Base-by-base conservation (phyloP, 2,888 invertebrate genomes). In the Aspidiotus destructor region DNA sequence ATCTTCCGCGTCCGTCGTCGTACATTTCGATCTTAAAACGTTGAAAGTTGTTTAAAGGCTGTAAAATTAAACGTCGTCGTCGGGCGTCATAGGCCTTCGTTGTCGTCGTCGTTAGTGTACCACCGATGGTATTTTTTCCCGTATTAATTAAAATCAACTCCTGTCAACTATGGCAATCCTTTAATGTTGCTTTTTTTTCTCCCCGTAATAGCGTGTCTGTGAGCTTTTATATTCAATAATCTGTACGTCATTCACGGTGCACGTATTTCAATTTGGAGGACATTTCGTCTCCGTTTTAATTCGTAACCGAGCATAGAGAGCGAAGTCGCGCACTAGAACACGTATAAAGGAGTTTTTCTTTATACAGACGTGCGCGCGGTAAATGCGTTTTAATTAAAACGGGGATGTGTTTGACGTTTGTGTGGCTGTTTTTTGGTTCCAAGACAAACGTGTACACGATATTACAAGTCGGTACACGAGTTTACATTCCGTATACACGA, bases 91-190 rank as follows among this genome's bases (percentile, higher is more conserved):
- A 28, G 28, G 28, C 28, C 28, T 28, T 58, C 58, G 58, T 58
- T n/a, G 48, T 48, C 48, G 48, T 48, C 63, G 63, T 63, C 63
- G 63, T 65, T 57, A 44, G 28, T 28, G 28, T 28, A 28, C 28
- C 28, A 28, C 28, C 28, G 28, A 28, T 28, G 28, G 28, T 28
- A 28, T 28, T 58, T 65, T 65, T 65, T 65, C 58, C 65, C 65
- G 65, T 65, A 65, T 65, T 65, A 65, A 65, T 65, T 65, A 65
- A 65, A 65, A 65, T 65, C 65, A 65, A 65, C 65, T 65, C 65
- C 58, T 65, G 65, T 65, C 65, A 65, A 65, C 65, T 57, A 28
- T 28, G 44, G 58, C 65, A 60, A 44, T 65, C 57, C 60, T 65
- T 58, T 65, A 55, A 58, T 57, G 65, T 65, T 65, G 10, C 48